These are phyloP conservation scores for Ectobius pallidus DNA, from an alignment of 2,888 invertebrate genomes.

Conservation along the genomic window DNA sequence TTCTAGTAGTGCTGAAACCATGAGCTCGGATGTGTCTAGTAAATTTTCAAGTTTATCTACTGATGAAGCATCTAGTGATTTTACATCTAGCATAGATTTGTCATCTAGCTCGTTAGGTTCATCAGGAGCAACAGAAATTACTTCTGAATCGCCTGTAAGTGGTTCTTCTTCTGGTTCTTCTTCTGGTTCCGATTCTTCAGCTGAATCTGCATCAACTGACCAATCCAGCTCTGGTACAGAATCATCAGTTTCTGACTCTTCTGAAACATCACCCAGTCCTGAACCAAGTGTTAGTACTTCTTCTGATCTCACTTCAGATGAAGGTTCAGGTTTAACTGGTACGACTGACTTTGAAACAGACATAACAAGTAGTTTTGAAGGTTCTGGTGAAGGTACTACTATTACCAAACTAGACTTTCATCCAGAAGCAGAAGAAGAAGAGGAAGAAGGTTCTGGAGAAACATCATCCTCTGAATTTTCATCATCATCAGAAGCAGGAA, in stretches of 20 bases:
- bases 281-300: constrained; percentile 1
- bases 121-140: neutral
- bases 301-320: constrained; percentile 13
- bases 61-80: neutral
- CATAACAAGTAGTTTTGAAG: neutral
- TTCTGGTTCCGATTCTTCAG: neutral
- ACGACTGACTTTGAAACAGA: neutral
- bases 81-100: neutral
- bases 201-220: constrained; percentile 7
- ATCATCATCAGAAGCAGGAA: neutral
- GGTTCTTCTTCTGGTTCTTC: neutral
- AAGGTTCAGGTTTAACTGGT: constrained; percentile 24
- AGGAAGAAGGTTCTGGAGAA: constrained; percentile 9
- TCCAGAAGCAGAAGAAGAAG: neutral
- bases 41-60: neutral
- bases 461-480: neutral
- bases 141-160: neutral
- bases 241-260: neutral
- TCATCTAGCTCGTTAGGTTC: neutral
- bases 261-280: constrained; percentile 10
- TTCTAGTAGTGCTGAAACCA: neutral
- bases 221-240: neutral
- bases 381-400: constrained; percentile 11
- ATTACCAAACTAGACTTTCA: neutral
- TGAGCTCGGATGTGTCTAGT: neutral